Evolutionary conservation across 1,140 invertebrate genomes (phyloP).

Genomic region (Battus philenor): DNA sequence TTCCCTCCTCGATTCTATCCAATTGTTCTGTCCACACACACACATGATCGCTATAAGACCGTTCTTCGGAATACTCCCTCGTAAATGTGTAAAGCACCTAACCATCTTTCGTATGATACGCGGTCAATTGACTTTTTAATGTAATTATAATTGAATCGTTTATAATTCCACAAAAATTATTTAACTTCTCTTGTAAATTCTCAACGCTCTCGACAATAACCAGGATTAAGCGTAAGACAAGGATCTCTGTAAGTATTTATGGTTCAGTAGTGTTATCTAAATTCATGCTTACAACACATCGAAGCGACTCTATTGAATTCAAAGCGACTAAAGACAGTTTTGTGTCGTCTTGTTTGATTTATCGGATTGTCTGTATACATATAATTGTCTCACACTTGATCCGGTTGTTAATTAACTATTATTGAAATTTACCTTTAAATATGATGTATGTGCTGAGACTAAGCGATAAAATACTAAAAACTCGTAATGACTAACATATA

Average conservation of each 20-base stretch:
- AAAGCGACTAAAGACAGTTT: constrained; percentile 37
- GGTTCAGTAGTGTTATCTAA: constrained; percentile 7
- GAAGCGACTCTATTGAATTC: constrained; percentile 42
- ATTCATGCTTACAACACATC: constrained; percentile 14
- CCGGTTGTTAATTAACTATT: constrained; percentile 42
- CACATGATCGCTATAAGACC: constrained; percentile 40
- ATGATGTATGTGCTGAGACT: constrained; percentile 71
- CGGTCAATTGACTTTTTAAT: constrained; percentile 31
- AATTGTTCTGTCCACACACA: constrained; percentile 91
- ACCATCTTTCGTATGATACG: constrained; percentile 29
- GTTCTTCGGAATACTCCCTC: constrained; percentile 25
- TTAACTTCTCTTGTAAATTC: constrained; percentile 61
- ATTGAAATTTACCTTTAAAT: constrained; percentile 55
- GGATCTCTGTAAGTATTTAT: constrained; percentile 15
- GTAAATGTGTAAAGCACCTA: constrained; percentile 46
- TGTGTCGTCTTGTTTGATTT: constrained; percentile 17
- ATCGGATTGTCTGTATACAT: constrained; percentile 10
- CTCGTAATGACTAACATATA: constrained; percentile 66
- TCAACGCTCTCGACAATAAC: constrained; percentile 73
- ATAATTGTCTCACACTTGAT: constrained; percentile 60
- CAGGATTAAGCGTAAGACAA: constrained; percentile 63
- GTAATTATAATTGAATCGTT: constrained; percentile 19
- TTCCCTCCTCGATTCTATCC: constrained; percentile 99
- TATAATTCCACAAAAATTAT: too few species aligned
- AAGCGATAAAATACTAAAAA: constrained; percentile 61